Conservation (phyloP, 2,113 vertebrate genomes). For the Fulmarus glacialis region DNA sequence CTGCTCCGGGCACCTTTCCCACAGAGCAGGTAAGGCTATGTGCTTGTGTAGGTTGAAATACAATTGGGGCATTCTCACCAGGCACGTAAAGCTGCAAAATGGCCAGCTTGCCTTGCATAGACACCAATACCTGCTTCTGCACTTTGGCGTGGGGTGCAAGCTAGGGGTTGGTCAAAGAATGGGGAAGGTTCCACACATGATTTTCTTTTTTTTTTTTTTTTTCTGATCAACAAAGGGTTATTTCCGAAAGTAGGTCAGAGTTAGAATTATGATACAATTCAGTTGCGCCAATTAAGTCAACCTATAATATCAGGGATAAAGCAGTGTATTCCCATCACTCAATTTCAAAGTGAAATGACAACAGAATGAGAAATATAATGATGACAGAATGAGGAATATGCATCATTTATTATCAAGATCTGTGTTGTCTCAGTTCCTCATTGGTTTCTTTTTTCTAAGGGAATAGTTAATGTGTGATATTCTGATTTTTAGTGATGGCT, state of each 20-base stretch:
- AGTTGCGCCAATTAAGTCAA: neutral
- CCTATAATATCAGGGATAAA: neutral
- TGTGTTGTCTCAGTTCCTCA: neutral
- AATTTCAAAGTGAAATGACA: neutral
- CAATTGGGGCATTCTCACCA: fast-evolving
- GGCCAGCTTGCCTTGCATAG: neutral
- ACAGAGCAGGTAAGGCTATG: fast-evolving
- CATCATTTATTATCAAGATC: neutral
- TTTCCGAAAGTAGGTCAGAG: neutral
- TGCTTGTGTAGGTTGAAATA: neutral
- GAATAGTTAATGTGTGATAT: neutral
- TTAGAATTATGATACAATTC: neutral
- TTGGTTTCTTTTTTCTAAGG: neutral
- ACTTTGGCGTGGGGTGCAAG: neutral
- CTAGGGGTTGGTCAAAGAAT: neutral
- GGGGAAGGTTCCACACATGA: fast-evolving
- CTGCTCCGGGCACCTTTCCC: neutral
- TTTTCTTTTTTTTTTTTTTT: too few relatives aligned
- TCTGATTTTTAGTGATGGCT: neutral
- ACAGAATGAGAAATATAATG: neutral
- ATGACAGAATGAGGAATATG: slow-evolving; percentile 7
- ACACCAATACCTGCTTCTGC: fast-evolving
- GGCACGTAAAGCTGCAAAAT: fast-evolving
- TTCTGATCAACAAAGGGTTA: neutral
- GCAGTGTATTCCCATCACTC: neutral